Evolutionary conservation across 2,113 vertebrate genomes (phyloP).

Genomic region (Phocoena phocoena): DNA sequence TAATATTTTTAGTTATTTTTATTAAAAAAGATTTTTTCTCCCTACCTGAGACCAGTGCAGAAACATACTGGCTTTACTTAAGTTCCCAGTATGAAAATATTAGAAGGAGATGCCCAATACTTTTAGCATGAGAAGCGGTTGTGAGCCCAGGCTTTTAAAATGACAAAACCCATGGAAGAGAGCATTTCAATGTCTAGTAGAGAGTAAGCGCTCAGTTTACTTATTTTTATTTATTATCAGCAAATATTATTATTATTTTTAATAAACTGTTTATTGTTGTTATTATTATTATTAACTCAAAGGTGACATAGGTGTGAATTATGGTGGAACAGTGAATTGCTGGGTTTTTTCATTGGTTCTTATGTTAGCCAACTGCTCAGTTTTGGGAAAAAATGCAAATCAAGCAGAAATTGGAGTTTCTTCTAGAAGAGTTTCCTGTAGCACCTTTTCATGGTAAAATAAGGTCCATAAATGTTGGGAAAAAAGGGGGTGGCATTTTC

Average conservation of each 20-base stretch:
- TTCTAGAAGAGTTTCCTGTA: background rate
- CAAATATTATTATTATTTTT: background rate
- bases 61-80: accelerated
- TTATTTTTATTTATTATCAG: background rate
- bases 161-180: accelerated
- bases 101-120: accelerated
- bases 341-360: background rate
- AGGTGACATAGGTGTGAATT: accelerated
- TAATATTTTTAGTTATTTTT: background rate
- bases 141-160: background rate
- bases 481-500: accelerated
- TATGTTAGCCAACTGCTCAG: background rate
- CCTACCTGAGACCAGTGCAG: accelerated
- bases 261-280: background rate
- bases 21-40: background rate
- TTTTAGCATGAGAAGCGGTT: accelerated
- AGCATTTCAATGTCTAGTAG: background rate
- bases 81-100: accelerated
- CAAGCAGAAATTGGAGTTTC: background rate
- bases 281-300: background rate
- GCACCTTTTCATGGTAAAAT: background rate
- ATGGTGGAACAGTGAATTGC: accelerated
- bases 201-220: background rate
- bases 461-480: background rate
- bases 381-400: background rate